Evolutionary conservation across 2,797 vertebrate genomes (phyloP), one percentile per base, ranked within the genome.

Genomic region (Gymnodraco acuticeps): DNA sequence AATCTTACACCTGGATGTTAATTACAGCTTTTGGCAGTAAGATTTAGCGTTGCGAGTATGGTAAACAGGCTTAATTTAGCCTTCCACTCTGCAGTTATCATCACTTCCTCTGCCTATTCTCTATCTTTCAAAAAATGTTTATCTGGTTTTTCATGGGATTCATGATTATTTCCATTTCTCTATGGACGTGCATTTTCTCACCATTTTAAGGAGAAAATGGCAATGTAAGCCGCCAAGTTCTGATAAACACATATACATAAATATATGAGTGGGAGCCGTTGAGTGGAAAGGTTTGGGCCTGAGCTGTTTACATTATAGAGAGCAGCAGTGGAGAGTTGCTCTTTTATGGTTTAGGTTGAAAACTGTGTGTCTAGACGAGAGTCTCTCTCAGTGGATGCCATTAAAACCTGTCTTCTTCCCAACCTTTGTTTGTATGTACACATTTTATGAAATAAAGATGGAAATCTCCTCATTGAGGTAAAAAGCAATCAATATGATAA

Each of bases 401-500:
- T 91, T 86, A 88, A 58, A 80, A 80, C 52, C 51, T 42, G 68
- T 84, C 69, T 78, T 86, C 67, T 72, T 61, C 72, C 68, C 75
- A 88, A 68, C 70, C 43, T 80, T 81, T 87, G 75, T 90, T 87
- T 84, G 82, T 82, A 86, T 58, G 60, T 80, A 80, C 71, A 88
- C 56, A 77, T 85, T 87, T 84, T 85, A 81, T 70, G 70, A 87
- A 89, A 88, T 86, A 90, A 86, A 82, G 78, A 91, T 86, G 73
- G 77, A 87, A 89, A 90, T 80, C 75, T 86, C 79, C 63, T 88
- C 78, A 87, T 82, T 90, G 85, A 82, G 76, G 76, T 16, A 33
- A 73, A 89, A 92, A 89, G 81, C 92, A 93, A 94, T 94, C 92
- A 93, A 93, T 93, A 95, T 94, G 93, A 92, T 94, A 93, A 94